Conservation (phyloP, 2,888 invertebrate species). For the Peribatodes rhomboidaria region DNA sequence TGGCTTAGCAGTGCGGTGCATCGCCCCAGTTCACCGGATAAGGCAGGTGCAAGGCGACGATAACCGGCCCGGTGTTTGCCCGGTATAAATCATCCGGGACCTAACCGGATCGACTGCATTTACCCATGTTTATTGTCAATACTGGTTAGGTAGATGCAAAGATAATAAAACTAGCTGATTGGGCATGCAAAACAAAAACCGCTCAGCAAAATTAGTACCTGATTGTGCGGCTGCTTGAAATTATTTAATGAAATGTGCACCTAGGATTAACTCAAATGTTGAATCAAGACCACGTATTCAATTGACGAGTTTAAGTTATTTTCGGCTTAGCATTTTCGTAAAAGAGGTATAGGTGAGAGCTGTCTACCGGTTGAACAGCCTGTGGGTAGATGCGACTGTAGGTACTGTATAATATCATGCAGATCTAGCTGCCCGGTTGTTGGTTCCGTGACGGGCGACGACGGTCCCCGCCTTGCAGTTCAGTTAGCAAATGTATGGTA, state of each 20-base stretch:
- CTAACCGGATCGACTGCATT: slow-evolving; percentile 58
- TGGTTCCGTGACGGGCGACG: slow-evolving; percentile 47
- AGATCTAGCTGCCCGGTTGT: slow-evolving; percentile 49
- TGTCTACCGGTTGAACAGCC: not conserved
- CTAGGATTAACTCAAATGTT: too few relatives aligned
- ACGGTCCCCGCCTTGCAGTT: slow-evolving; percentile 39
- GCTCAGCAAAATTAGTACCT: too few relatives aligned
- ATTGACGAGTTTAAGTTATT: too few relatives aligned
- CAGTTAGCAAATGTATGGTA: slow-evolving; percentile 43
- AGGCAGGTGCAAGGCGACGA: slow-evolving; percentile 76
- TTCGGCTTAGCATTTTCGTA: too few relatives aligned
- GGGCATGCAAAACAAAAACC: slow-evolving; percentile 51
- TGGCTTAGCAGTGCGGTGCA: slow-evolving; percentile 62
- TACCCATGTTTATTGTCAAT: slow-evolving; percentile 69
- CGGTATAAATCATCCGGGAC: slow-evolving; percentile 64
- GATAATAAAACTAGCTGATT: slow-evolving; percentile 30
- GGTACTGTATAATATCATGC: slow-evolving; percentile 53
- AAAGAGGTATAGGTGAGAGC: too few relatives aligned
- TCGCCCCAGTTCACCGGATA: slow-evolving; percentile 55
- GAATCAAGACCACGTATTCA: too few relatives aligned
- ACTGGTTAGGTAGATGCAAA: slow-evolving; percentile 54
- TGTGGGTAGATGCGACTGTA: slow-evolving; percentile 1
- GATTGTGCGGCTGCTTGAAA: too few relatives aligned
- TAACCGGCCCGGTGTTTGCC: slow-evolving; percentile 73
- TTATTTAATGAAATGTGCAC: too few relatives aligned